Base-by-base conservation (phyloP, 2,888 invertebrate genomes). In the Halictus quadricinctus region DNA sequence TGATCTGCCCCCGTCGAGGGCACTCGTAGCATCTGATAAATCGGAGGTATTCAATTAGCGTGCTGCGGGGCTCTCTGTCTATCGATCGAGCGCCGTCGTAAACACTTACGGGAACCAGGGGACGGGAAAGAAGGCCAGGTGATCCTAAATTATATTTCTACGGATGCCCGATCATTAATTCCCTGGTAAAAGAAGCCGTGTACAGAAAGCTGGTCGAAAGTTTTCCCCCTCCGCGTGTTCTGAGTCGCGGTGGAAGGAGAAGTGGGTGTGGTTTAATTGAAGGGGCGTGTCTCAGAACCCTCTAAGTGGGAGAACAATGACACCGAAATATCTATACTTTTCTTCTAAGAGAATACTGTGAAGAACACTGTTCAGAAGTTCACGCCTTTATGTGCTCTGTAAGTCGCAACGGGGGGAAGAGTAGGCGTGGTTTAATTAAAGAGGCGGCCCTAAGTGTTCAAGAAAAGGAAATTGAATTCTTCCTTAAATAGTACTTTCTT, bases 11-110 rank as follows among this genome's bases (percentile, higher is more conserved):
- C 76, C 78, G 76, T 79, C 58, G 79, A 76, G 75, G 76, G 76
- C 83, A 77, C 84, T 84, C 84, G 72, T 84, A 75, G 84, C 84
- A 84, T 83, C 76, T 83, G 84, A 84, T 83, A 84, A 84, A 79
- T 75, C 76, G 48, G 41, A 79, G 79, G 75, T 58, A 83, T 84
- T 84, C 84, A 84, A 84, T 83, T 84, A 84, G 84, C 54, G 83
- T 66, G 72, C 54, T 75, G 75, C 66, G 76, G 58, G 48, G 25
- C 64, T 36, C 74, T 50, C 64, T 54, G 70, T 41, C 79, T 79
- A 83, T 84, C 84, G 83, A 84, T 84, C 25, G 69, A n/a, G 43
- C 43, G 54, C n/a, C 18, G 54, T 73, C 81, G 73, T 81, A 83
- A 83, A 83, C 81, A 76, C 66, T 29, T 36, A 29, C n/a, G 8